A percentile compares a stretch with the other conserved stretches of the same genome.
Evolutionary conservation across 2,113 vertebrate genomes (phyloP).

Genomic region (Zosterops hypoxanthus): DNA sequence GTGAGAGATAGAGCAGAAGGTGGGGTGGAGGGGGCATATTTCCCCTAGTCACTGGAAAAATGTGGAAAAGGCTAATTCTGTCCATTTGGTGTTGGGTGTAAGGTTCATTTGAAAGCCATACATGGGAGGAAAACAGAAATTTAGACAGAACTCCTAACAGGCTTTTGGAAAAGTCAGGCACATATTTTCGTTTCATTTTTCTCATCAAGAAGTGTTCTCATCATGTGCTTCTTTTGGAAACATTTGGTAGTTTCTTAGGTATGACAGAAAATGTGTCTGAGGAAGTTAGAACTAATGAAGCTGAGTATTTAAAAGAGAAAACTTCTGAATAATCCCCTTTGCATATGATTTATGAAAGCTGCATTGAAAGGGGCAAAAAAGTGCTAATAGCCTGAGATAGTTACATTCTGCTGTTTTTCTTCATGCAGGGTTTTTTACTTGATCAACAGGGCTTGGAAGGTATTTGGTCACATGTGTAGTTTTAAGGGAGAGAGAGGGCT

Average conservation of each 20-base stretch:
- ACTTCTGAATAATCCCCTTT: background rate
- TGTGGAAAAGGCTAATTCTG: background rate
- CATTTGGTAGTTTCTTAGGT: background rate
- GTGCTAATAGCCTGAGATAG: background rate
- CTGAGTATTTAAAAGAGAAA: background rate
- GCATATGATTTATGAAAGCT: background rate
- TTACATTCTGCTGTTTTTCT: background rate
- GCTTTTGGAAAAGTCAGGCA: background rate
- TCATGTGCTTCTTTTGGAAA: conserved; percentile 3
- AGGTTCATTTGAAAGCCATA: background rate
- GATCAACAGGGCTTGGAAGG: background rate
- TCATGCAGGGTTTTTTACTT: background rate
- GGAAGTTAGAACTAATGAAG: background rate
- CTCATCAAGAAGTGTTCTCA: background rate
- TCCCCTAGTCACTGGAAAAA: background rate
- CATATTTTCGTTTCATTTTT: conserved; percentile 7
- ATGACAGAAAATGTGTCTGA: background rate
- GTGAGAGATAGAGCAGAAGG: conserved; percentile 28
- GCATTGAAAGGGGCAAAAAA: background rate
- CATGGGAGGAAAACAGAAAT: background rate
- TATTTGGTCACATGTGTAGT: background rate
- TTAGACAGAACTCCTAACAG: background rate
- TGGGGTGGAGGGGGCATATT: background rate
- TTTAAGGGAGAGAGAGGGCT: background rate
- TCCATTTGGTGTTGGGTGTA: background rate